A percentile compares a stretch with the other conserved stretches of the same genome.
These are phyloP conservation scores for Florisuga fusca DNA, from an alignment of 2,797 vertebrate species.

Conservation along the genomic window DNA sequence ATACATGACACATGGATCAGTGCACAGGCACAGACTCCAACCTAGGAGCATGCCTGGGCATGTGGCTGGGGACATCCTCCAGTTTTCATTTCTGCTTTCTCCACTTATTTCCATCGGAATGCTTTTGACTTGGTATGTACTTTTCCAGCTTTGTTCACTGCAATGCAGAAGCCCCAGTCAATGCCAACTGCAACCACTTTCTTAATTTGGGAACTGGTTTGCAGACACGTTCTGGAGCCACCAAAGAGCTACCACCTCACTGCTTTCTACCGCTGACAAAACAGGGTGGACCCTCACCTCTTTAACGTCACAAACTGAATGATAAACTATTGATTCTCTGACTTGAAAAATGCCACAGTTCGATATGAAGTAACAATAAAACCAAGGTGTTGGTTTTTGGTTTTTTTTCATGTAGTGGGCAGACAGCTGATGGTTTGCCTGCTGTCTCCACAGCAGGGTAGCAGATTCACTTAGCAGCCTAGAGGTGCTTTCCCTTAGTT, in stretches of 20 bases:
- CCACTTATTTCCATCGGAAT: neutral
- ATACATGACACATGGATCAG: neutral
- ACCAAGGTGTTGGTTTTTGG: neutral
- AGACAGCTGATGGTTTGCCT: neutral
- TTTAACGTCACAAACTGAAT: neutral
- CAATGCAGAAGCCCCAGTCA: neutral
- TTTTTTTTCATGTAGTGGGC: neutral
- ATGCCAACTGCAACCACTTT: neutral
- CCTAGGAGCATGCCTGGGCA: neutral
- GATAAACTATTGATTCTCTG: neutral
- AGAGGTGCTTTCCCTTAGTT: neutral
- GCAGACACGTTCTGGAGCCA: neutral
- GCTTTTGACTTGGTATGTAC: neutral
- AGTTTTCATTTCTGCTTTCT: neutral
- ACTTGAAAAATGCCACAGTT: neutral
- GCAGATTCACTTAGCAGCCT: neutral
- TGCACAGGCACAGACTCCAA: neutral
- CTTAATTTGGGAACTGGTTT: neutral
- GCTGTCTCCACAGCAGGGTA: neutral
- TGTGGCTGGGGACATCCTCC: neutral
- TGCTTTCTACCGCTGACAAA: neutral
- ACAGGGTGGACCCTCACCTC: neutral
- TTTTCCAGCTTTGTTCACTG: neutral
- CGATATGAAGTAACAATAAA: neutral
- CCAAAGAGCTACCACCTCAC: neutral